Base-by-base conservation (phyloP, 2,113 vertebrate species). In the Condylura cristata region DNA sequence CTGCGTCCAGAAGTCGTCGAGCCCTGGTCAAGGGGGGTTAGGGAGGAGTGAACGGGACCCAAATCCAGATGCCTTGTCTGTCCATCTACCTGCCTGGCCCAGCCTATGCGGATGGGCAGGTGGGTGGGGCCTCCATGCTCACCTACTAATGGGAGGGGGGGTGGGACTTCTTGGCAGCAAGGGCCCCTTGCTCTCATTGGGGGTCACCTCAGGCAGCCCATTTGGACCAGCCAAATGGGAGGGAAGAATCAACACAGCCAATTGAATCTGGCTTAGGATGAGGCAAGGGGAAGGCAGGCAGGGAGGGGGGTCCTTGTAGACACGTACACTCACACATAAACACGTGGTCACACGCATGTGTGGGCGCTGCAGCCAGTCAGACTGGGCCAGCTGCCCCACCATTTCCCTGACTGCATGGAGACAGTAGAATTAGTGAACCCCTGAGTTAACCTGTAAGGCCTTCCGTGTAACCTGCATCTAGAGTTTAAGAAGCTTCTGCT, bases 1-100 rank as follows among this genome's bases (percentile, higher is more conserved):
- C 98, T 98, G 99, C 98, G 96, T 98, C 99, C 98, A 98, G 99
- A 99, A 99, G 98, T 99, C 98, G 98, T 98, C 98, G 98, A 98
- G 98, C 98, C 99, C 99, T 98, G 98, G 98, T 98, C 85, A 63
- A 98, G 97, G 98, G 98, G 98, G 98, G 98, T 98, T 98, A 98
- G 98, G 98, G 98, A 99, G 98, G 98, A 98, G 98, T 98, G 91
- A 98, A 95, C 78, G 98, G 98, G 97, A 97, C 96, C 95, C 91
- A 95, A 94, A 97, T 96, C 90, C 93, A 96, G 94, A 97, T n/a
- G 95, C 93, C 96, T 96, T 94, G 95, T 95, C 86, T 5, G 75
- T 80, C 85, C 92, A 82, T 93, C 95, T 96, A 63, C 96, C 93
- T 97, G 97, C 89, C 74, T 9, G 65, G 86, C 90, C 84, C 75